Evolutionary conservation across 2,113 vertebrate genomes (phyloP).

Genomic region (Psophia crepitans): DNA sequence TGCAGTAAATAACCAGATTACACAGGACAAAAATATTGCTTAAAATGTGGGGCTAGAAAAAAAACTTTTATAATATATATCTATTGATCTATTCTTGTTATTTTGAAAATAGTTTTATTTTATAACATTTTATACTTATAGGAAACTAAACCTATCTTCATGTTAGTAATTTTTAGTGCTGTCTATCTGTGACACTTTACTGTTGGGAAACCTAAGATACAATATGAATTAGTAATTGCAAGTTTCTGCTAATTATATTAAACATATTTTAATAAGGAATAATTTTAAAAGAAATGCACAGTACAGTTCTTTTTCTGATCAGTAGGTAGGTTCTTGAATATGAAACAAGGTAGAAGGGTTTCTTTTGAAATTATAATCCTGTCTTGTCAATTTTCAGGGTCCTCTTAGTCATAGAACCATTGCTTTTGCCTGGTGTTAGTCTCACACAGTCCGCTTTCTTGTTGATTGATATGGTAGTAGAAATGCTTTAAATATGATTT

Average conservation of each 20-base stretch:
- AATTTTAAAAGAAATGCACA: conserved; percentile 47
- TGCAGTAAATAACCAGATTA: conserved; percentile 29
- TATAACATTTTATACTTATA: conserved; percentile 71
- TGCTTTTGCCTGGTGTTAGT: conserved; percentile 64
- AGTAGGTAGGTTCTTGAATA: background rate
- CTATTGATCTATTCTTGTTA: conserved; percentile 43
- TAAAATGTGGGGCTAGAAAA: conserved; percentile 41
- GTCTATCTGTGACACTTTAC: conserved; percentile 59
- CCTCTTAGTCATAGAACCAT: background rate
- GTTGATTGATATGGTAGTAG: conserved; percentile 54
- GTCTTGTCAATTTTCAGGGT: conserved; percentile 43
- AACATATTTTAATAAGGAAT: conserved; percentile 46
- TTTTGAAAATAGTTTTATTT: conserved; percentile 57
- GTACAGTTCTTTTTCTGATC: conserved; percentile 58
- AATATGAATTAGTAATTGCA: background rate
- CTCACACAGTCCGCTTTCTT: conserved; percentile 62
- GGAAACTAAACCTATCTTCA: conserved; percentile 39
- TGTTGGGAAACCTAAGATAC: conserved; percentile 50
- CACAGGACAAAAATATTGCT: conserved; percentile 34
- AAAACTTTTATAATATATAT: conserved; percentile 36
- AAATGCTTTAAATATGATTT: conserved; percentile 53
- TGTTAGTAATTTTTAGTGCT: conserved; percentile 69
- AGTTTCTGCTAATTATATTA: conserved; percentile 23
- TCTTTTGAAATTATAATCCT: background rate
- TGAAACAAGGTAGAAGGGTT: background rate